phyloP scores from a whole-genome alignment of 2,888 invertebrate genomes.

The Andrena minutula region DNA sequence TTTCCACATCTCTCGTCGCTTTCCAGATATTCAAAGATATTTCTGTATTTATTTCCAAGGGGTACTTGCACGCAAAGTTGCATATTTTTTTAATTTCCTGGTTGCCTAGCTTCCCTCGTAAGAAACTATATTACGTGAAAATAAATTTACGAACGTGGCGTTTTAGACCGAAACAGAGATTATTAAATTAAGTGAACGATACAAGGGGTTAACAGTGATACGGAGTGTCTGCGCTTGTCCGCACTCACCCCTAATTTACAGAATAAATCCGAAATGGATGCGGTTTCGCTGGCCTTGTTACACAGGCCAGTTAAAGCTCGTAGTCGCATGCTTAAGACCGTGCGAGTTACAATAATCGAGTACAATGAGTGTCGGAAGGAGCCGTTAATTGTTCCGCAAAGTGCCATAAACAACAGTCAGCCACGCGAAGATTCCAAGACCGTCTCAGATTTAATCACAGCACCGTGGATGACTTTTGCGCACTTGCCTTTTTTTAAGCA shows the following conservation, averaged over 20 bases:
- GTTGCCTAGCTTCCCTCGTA: no score
- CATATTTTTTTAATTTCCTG: no score
- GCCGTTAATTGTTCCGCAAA: conserved; percentile 8
- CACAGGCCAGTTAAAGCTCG: conserved; percentile 60
- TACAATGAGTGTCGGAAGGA: conserved; percentile 37
- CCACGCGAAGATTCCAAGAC: background rate
- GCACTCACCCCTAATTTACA: conserved; percentile 36
- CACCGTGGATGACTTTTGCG: background rate
- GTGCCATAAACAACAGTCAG: conserved; percentile 8
- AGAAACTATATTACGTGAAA: no score
- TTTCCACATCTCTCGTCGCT: no score
- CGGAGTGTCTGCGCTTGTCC: conserved; percentile 8
- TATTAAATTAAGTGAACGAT: background rate
- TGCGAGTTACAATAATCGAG: conserved; percentile 45
- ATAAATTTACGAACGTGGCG: no score
- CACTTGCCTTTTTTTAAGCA: conserved; percentile 4
- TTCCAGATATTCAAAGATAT: no score
- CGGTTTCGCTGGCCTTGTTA: conserved; percentile 44
- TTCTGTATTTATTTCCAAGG: no score
- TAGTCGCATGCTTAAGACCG: conserved; percentile 55
- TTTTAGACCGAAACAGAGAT: background rate
- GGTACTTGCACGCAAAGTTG: no score
- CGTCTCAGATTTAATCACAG: background rate
- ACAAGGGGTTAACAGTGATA: conserved; percentile 22
- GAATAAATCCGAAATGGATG: conserved; percentile 49